Conservation (phyloP, 2,113 vertebrate species). For the Salvelinus namaycush region DNA sequence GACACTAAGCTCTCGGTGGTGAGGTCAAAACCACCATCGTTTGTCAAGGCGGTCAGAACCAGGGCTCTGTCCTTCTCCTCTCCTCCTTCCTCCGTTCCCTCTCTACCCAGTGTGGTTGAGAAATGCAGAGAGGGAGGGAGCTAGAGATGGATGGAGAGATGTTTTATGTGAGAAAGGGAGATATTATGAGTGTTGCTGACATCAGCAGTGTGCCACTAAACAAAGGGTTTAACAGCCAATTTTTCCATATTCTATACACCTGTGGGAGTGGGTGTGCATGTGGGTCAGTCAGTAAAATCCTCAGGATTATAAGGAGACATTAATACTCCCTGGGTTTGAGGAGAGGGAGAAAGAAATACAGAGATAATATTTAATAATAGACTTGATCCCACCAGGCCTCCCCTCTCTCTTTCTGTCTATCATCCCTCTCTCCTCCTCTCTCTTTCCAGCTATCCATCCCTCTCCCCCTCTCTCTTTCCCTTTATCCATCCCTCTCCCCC, state of each 20-base stretch:
- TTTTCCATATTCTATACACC: background rate
- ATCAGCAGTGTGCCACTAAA: too few relatives aligned
- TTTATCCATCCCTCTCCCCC: background rate
- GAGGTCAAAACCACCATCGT: background rate
- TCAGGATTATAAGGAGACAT: background rate
- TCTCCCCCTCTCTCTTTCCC: too few relatives aligned
- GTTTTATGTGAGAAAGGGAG: background rate
- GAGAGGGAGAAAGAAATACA: background rate
- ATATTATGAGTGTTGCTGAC: background rate
- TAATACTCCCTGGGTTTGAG: background rate
- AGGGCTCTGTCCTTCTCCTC: background rate
- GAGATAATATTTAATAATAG: background rate
- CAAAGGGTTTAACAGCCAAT: too few relatives aligned
- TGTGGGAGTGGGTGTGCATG: background rate
- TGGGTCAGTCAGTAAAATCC: background rate
- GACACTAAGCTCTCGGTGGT: background rate
- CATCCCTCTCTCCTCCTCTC: too few relatives aligned
- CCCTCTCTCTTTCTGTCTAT: too few relatives aligned
- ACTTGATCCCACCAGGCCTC: background rate
- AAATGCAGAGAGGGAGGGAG: background rate
- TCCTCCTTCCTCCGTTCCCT: background rate
- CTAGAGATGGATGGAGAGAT: background rate
- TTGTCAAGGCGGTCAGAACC: background rate
- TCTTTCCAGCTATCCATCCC: too few relatives aligned
- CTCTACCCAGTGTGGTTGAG: background rate